Evolutionary conservation across 2,888 invertebrate genomes (phyloP).

Genomic region (Apomyelois bistriatella): DNA sequence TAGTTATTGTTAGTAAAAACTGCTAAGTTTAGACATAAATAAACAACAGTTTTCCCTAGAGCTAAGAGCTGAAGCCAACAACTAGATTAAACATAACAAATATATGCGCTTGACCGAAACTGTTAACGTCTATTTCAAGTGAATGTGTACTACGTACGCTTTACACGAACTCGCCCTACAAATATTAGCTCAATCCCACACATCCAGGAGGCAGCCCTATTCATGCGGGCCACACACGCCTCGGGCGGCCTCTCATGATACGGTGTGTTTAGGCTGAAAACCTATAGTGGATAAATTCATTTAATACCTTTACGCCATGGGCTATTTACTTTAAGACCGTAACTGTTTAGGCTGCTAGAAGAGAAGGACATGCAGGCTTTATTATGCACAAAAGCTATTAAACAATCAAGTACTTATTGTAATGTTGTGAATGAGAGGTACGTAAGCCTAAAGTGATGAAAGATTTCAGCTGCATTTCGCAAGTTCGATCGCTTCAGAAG

Average conservation of each 20-base stretch:
- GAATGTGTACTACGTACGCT: neutral
- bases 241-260: slow-evolving; percentile 8
- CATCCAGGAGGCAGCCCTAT: slow-evolving; percentile 1
- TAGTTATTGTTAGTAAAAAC: too few species aligned
- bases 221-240: slow-evolving; percentile 5
- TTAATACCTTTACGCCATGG: neutral
- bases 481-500: too few species aligned
- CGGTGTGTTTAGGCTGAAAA: slow-evolving; percentile 13
- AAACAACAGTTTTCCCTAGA: too few species aligned
- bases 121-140: neutral
- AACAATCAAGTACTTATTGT: too few species aligned
- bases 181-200: slow-evolving; percentile 5
- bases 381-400: too few species aligned
- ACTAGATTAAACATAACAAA: neutral
- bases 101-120: neutral
- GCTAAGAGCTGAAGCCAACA: too few species aligned
- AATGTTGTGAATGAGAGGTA: too few species aligned
- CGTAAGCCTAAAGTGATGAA: neutral
- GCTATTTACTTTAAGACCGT: neutral
- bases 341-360: neutral
- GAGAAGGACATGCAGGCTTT: too few species aligned
- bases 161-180: neutral
- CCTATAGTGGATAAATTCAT: slow-evolving; percentile 4
- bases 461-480: too few species aligned
- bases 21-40: too few species aligned